Evolutionary conservation across 1,140 invertebrate species (phyloP), one percentile per base, ranked within the genome.

Genomic region (Ganaspis sp.): DNA sequence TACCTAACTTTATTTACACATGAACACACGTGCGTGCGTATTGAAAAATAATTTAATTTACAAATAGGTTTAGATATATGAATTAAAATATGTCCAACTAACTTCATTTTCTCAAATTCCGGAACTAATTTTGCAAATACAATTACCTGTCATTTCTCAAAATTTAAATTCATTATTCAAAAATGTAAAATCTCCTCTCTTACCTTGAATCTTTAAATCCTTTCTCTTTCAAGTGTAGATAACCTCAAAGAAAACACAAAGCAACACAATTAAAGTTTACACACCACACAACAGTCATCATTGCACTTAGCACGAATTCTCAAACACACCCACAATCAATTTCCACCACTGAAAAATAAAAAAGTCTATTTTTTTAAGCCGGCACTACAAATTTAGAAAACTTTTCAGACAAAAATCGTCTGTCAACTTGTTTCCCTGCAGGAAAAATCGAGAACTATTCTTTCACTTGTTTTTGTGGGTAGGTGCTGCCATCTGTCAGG

Each of bases 201-300:
- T 64, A 64, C 26, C 58, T 64, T 64, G 26, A 64, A 64, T n/a
- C 12, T 5, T 49, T 64, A n/a, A 64, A 64, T 64, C 58, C 58
- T 64, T 64, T 64, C 54, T n/a, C 23, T n/a, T 12, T 29, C 4
- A 49, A 49, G 19, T 49, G 45, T 19, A 34, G 29, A 26, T 64
- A 64, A 64, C 58, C 58, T 64, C 23, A 29, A 64, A 64, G 15
- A n/a, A 29, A 4, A 64, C 9, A 64, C 9, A 64, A 15, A 11
- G 11, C 15, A 64, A 26, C 26, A 29, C 12, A 26, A 6, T 26
- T 26, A 58, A n/a, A 6, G n/a, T n/a, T n/a, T 29, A 58, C n/a
- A 23, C 58, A 34, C 58, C 4, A 64, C 11, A n/a, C 26, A 64
- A 26, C 26, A 5, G 23, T 64, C 29, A 15, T 29, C 26, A n/a